phyloP scores from a whole-genome alignment of 1,140 invertebrate species.

The Adoxophyes honmai region DNA sequence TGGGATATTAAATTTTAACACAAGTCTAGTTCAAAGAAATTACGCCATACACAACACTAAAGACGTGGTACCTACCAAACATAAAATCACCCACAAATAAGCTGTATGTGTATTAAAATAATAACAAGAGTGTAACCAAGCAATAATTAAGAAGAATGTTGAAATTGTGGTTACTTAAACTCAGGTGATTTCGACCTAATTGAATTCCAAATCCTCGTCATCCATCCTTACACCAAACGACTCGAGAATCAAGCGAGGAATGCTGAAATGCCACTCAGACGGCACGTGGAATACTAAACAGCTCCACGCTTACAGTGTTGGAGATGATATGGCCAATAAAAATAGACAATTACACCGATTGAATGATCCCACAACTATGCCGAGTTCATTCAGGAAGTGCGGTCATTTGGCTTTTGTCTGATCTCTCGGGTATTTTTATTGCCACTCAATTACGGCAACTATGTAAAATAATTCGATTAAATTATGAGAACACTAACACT shows the following conservation, averaged over 20 bases:
- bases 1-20: not conserved
- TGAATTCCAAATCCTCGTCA: not conserved
- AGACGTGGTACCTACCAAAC: too few relatives aligned
- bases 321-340: slow-evolving; percentile 8
- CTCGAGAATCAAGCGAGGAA: not conserved
- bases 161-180: not conserved
- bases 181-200: not conserved
- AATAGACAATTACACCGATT: slow-evolving; percentile 14
- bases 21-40: too few relatives aligned
- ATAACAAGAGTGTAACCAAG: too few relatives aligned
- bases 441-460: not conserved
- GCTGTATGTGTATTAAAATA: too few relatives aligned
- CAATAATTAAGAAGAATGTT: not conserved
- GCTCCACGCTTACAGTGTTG: slow-evolving; percentile 1
- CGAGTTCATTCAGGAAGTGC: slow-evolving; percentile 6
- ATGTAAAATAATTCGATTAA: too few relatives aligned
- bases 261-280: not conserved
- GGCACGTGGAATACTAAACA: slow-evolving; percentile 3
- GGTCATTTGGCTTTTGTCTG: not conserved
- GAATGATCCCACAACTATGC: slow-evolving; percentile 11
- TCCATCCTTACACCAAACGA: not conserved
- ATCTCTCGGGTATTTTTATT: not conserved
- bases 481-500: too few relatives aligned
- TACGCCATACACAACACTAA: too few relatives aligned
- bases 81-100: too few relatives aligned